These are phyloP conservation scores for Neodiprion lecontei DNA, from an alignment of 1,140 invertebrate species.

Conservation along the genomic window DNA sequence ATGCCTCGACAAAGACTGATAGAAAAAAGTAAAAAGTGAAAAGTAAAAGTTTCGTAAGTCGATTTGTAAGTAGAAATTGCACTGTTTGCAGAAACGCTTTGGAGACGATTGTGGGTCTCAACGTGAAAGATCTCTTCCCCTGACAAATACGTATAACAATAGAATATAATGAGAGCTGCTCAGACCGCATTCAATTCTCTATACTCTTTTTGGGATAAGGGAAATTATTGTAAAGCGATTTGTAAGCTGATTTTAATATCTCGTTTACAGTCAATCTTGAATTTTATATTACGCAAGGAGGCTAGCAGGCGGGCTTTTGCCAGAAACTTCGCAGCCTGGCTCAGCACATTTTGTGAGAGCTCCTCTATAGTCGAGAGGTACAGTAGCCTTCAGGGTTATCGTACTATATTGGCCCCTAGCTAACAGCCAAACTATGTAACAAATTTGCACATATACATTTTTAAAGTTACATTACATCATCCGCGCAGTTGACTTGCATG, in stretches of 20 bases:
- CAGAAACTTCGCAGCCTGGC: slow-evolving; percentile 19
- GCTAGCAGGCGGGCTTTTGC: slow-evolving; percentile 33
- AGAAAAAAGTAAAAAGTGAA: background rate
- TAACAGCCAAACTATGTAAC: slow-evolving; percentile 28
- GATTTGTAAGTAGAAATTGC: slow-evolving; percentile 35
- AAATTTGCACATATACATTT: slow-evolving; percentile 18
- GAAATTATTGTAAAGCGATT: slow-evolving; percentile 41
- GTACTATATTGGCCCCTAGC: background rate
- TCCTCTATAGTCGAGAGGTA: slow-evolving; percentile 26
- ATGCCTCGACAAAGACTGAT: background rate
- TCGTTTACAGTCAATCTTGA: slow-evolving; percentile 41
- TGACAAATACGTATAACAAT: background rate
- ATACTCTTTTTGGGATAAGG: slow-evolving; percentile 9
- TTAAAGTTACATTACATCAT: slow-evolving; percentile 38
- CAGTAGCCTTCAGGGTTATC: slow-evolving; percentile 19
- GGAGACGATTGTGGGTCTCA: background rate
- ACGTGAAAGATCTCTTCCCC: background rate
- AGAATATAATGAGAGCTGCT: background rate
- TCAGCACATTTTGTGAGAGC: slow-evolving; percentile 39
- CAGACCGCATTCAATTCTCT: background rate
- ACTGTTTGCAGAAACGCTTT: slow-evolving; percentile 33
- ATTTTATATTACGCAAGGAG: slow-evolving; percentile 6
- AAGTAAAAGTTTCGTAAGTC: slow-evolving; percentile 18
- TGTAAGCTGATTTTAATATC: slow-evolving; percentile 50
- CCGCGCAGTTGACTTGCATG: too few species aligned